A percentile compares a stretch with the other conserved stretches of the same genome.
These are phyloP conservation scores for Zaprionus camerounensis DNA, from an alignment of 1,140 invertebrate genomes.

Conservation along the genomic window DNA sequence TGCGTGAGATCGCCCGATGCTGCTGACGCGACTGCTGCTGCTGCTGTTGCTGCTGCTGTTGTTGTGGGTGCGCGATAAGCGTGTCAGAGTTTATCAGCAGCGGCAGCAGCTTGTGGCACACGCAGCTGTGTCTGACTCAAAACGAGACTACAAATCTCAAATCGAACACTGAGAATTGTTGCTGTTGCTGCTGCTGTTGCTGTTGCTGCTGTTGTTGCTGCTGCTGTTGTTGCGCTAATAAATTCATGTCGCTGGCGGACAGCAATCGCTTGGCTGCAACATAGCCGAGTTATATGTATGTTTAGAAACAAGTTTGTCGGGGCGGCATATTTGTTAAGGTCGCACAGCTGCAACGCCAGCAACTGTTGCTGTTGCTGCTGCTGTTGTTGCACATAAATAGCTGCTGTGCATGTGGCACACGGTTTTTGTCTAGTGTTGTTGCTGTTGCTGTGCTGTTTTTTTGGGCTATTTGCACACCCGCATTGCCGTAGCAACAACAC, in stretches of 20 bases:
- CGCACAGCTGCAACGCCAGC: constrained; percentile 68
- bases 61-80: constrained; percentile 78
- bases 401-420: constrained; percentile 76
- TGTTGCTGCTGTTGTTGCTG: neutral
- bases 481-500: constrained; percentile 13
- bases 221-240: constrained; percentile 45
- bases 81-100: constrained; percentile 66
- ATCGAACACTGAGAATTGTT: constrained; percentile 47
- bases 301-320: constrained; percentile 68
- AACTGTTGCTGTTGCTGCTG: constrained; percentile 38
- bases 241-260: constrained; percentile 55
- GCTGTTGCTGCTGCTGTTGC: constrained; percentile 11
- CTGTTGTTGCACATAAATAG: constrained; percentile 56
- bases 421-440: constrained; percentile 12
- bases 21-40: constrained; percentile 29
- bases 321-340: constrained; percentile 81
- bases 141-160: constrained; percentile 26
- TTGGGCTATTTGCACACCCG: constrained; percentile 56
- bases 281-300: constrained; percentile 46
- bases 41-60: constrained; percentile 64
- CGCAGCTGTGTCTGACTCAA: constrained; percentile 59
- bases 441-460: constrained; percentile 1
- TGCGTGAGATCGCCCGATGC: constrained; percentile 33
- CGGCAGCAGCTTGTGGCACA: constrained; percentile 32
- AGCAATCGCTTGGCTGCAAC: constrained; percentile 42